Conservation (phyloP, 2,113 vertebrate species). For the Rhombomys opimus region DNA sequence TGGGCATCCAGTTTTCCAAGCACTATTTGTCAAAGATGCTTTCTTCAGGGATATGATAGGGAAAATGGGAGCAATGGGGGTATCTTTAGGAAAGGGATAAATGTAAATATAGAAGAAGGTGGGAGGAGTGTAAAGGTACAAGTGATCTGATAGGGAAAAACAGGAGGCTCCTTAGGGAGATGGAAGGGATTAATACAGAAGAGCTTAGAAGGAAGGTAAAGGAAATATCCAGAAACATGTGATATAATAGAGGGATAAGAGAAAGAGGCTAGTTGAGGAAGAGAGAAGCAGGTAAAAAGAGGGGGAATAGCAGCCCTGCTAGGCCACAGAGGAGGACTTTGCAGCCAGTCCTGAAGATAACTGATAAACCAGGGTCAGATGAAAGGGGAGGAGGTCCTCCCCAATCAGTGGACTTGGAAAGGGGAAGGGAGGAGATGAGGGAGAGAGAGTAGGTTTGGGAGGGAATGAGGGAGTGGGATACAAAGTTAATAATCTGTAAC, state of each 20-base stretch:
- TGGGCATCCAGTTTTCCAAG: background rate
- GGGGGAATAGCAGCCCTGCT: too few species aligned
- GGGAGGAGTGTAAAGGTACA: background rate
- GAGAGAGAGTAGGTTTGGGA: too few species aligned
- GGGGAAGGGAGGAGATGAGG: too few species aligned
- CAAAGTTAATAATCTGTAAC: too few species aligned
- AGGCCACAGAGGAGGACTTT: too few species aligned
- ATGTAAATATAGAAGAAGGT: background rate
- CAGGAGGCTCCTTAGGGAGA: background rate
- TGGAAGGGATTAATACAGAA: background rate
- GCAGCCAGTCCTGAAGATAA: too few species aligned
- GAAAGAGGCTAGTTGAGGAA: background rate
- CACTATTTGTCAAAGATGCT: background rate
- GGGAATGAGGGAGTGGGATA: too few species aligned
- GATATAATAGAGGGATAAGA: background rate
- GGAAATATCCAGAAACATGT: background rate
- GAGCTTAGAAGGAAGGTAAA: background rate
- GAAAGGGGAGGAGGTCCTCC: too few species aligned
- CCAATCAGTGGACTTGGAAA: too few species aligned
- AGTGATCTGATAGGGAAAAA: background rate
- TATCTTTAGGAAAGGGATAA: background rate
- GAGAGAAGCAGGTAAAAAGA: too few species aligned
- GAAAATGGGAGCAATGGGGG: background rate
- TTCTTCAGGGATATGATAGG: background rate
- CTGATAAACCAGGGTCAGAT: too few species aligned